Conservation (phyloP, 2,113 vertebrate genomes). For the Nipponia nippon region DNA sequence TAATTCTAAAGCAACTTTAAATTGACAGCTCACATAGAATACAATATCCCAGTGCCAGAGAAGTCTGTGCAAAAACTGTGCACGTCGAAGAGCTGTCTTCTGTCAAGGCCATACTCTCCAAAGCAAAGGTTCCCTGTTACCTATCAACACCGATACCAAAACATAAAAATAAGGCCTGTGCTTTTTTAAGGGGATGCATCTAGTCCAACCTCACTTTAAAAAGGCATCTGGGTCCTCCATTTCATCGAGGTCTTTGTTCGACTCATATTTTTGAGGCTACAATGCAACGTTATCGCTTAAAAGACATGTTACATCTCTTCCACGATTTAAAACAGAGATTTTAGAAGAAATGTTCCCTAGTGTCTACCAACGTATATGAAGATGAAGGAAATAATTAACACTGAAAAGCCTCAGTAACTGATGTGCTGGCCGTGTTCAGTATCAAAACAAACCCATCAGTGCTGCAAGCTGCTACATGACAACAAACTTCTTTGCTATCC, state of each 20-base stretch:
- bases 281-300: background rate
- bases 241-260: background rate
- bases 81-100: background rate
- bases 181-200: background rate
- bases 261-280: background rate
- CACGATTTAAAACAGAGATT: background rate
- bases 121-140: background rate
- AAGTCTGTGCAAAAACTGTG: background rate
- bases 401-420: background rate
- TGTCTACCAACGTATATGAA: accelerated
- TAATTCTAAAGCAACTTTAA: background rate
- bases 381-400: background rate
- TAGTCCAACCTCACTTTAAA: background rate
- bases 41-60: background rate
- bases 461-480: no score
- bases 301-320: background rate
- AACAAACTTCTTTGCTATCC: background rate
- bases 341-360: background rate
- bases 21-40: background rate
- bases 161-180: background rate
- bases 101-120: background rate
- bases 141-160: background rate
- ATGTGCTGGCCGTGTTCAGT: background rate
- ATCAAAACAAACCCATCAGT: background rate
- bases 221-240: background rate